These are phyloP conservation scores for Bombyx mandarina DNA, from an alignment of 1,140 invertebrate species.

Conservation along the genomic window DNA sequence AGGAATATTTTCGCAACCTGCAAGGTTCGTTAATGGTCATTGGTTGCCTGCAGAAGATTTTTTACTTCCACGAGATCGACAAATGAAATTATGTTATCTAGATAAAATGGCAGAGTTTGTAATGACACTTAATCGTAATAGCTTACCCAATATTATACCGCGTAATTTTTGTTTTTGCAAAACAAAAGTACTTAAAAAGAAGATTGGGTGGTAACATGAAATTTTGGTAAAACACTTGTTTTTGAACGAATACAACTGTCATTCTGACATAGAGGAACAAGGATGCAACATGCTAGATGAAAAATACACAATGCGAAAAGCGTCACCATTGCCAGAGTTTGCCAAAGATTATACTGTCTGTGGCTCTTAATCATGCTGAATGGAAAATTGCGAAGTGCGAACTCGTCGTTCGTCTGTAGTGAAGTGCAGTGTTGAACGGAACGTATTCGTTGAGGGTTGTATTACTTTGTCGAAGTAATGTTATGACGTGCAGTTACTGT, in stretches of 20 bases:
- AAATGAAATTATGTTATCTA: constrained; percentile 43
- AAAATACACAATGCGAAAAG: too few relatives aligned
- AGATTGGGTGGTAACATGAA: constrained; percentile 7
- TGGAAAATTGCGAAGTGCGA: constrained; percentile 1
- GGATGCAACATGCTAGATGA: too few relatives aligned
- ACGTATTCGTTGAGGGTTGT: constrained; percentile 13
- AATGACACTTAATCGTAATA: constrained; percentile 29
- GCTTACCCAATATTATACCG: constrained; percentile 33
- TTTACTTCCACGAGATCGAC: constrained; percentile 42
- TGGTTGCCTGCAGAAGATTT: constrained; percentile 57
- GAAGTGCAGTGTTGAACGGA: not conserved
- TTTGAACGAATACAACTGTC: too few relatives aligned
- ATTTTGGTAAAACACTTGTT: not conserved
- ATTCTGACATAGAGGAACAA: too few relatives aligned
- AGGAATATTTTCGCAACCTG: constrained; percentile 68
- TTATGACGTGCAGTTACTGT: constrained; percentile 66
- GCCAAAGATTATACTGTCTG: too few relatives aligned
- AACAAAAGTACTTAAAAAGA: constrained; percentile 16
- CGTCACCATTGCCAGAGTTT: too few relatives aligned
- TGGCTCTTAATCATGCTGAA: too few relatives aligned
- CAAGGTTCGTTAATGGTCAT: constrained; percentile 36
- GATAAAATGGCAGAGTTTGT: constrained; percentile 38
- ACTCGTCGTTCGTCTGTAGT: not conserved
- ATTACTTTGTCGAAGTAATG: constrained; percentile 35
- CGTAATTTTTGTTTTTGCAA: constrained; percentile 23